These are phyloP conservation scores for Miniopterus natalensis DNA, from an alignment of 2,113 vertebrate species.

Conservation along the genomic window DNA sequence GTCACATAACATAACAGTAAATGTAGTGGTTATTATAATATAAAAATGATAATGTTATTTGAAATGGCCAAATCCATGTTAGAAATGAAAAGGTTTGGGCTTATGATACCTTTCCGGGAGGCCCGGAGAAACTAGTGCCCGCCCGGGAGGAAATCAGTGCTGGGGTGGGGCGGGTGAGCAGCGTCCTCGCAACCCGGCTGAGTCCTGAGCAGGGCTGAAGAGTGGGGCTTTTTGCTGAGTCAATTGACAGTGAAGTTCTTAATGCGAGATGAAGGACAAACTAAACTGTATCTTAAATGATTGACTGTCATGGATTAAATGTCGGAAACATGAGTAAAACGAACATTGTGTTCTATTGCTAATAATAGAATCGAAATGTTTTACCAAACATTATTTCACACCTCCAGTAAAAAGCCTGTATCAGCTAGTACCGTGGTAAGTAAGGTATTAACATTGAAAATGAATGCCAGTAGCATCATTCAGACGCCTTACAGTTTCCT, in stretches of 20 bases:
- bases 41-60: neutral
- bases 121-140: neutral
- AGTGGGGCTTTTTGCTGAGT: neutral
- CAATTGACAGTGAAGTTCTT: neutral
- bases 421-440: slow-evolving; percentile 79
- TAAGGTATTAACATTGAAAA: slow-evolving; percentile 80
- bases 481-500: slow-evolving; percentile 73
- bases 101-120: neutral
- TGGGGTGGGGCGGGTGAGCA: accelerated
- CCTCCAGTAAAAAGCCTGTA: slow-evolving; percentile 74
- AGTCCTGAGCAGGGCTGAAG: neutral
- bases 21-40: neutral
- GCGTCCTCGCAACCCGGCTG: neutral
- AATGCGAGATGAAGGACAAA: neutral
- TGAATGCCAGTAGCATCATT: slow-evolving; percentile 70
- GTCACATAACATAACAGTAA: neutral
- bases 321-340: slow-evolving; percentile 69
- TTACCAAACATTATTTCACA: slow-evolving; percentile 74
- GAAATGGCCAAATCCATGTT: neutral
- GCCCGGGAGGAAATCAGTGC: neutral
- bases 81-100: neutral
- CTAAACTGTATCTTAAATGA: slow-evolving; percentile 45
- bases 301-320: slow-evolving; percentile 70
- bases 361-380: slow-evolving; percentile 74
- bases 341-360: slow-evolving; percentile 69